phyloP scores from a whole-genome alignment of 2,113 vertebrate genomes.

The Melanerpes aurifrons region DNA sequence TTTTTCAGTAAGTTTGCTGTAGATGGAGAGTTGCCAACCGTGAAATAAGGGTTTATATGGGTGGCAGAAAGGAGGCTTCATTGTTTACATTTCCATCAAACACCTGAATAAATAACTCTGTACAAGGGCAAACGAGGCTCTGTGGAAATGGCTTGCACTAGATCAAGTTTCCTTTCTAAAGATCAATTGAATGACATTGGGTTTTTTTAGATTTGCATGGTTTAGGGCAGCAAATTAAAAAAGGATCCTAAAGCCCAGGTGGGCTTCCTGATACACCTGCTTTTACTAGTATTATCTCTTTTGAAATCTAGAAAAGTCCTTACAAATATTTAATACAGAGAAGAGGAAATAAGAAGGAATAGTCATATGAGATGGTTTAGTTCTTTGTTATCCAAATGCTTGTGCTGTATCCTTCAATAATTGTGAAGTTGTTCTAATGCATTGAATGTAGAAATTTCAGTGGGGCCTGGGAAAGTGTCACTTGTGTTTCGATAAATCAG shows the following conservation, averaged over 20 bases:
- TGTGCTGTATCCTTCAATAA: not conserved
- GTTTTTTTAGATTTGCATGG: not conserved
- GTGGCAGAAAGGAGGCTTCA: slow-evolving; percentile 8
- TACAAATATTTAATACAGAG: not conserved
- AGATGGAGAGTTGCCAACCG: slow-evolving; percentile 2
- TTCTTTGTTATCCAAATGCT: not conserved
- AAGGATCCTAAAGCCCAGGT: not conserved
- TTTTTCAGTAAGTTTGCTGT: not conserved
- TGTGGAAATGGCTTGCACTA: not conserved
- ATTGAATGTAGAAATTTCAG: not conserved
- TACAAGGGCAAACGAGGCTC: not conserved
- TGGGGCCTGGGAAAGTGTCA: not conserved
- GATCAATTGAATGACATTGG: not conserved
- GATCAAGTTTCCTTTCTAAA: not conserved
- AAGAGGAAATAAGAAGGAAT: not conserved
- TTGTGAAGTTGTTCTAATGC: not conserved
- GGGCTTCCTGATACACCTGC: not conserved
- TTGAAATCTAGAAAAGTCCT: not conserved
- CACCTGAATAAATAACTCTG: slow-evolving; percentile 59
- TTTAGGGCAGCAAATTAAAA: not conserved
- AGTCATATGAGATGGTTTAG: not conserved
- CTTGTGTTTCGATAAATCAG: not conserved
- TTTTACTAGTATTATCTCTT: not conserved
- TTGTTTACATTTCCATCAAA: slow-evolving; percentile 32
- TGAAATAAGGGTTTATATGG: slow-evolving; percentile 31